A percentile compares a stretch with the other conserved stretches of the same genome.
Conservation (phyloP, 2,797 vertebrate genomes). For the Eremophila alpestris region DNA sequence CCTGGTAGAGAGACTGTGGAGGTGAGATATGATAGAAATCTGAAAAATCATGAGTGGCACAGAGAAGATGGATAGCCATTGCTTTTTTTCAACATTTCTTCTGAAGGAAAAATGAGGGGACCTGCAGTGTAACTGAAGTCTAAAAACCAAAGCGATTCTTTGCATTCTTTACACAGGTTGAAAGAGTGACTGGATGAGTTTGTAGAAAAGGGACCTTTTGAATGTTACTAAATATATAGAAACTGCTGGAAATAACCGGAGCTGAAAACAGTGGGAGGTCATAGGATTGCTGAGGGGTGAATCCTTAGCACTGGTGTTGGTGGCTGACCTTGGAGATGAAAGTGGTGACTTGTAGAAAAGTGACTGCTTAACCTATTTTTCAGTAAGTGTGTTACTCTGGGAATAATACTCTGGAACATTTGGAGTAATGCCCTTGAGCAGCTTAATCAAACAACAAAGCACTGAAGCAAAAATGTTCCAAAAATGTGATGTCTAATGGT, state of each 20-base stretch:
- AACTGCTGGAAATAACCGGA: background rate
- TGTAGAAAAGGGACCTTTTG: background rate
- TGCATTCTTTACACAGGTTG: background rate
- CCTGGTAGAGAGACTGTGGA: background rate
- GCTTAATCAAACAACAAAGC: background rate
- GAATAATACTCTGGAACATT: background rate
- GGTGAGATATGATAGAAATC: background rate
- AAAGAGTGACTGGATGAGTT: background rate
- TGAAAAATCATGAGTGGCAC: background rate
- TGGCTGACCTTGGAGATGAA: background rate
- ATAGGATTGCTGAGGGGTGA: background rate
- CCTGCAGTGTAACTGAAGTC: background rate
- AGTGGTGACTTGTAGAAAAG: background rate
- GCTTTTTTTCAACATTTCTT: background rate
- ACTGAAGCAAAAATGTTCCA: background rate
- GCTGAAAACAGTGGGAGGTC: background rate
- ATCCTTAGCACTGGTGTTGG: background rate
- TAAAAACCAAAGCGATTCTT: background rate
- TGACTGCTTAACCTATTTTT: background rate
- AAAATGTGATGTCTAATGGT: background rate
- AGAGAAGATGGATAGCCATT: background rate
- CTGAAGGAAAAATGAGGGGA: background rate
- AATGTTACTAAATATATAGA: background rate
- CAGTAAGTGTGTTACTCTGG: background rate
- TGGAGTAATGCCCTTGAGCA: background rate